Evolutionary conservation across 2,888 invertebrate genomes (phyloP).

Genomic region (Craniophora ligustri): DNA sequence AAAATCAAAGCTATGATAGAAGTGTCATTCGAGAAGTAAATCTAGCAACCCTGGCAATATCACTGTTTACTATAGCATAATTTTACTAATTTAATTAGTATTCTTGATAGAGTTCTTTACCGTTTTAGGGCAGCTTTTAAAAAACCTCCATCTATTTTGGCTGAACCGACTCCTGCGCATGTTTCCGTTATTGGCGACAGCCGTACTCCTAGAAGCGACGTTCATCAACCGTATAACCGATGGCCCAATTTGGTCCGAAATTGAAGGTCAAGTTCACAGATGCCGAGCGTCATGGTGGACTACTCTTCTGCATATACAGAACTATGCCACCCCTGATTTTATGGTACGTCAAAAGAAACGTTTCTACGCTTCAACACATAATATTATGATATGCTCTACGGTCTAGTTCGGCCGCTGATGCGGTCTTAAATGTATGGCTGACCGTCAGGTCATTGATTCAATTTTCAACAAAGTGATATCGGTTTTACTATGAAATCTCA

Average conservation of each 20-base stretch:
- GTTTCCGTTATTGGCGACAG: slow-evolving; percentile 68
- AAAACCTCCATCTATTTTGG: slow-evolving; percentile 71
- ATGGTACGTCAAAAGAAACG: slow-evolving; percentile 60
- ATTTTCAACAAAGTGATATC: too few species aligned
- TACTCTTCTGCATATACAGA: slow-evolving; percentile 70
- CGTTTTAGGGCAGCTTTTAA: slow-evolving; percentile 56
- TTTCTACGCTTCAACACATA: too few species aligned
- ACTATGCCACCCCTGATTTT: slow-evolving; percentile 60
- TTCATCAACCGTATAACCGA: slow-evolving; percentile 62
- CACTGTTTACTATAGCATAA: too few species aligned
- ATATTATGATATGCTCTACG: too few species aligned
- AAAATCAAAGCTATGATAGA: too few species aligned
- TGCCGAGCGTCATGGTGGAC: slow-evolving; percentile 73
- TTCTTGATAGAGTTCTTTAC: background rate
- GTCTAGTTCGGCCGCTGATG: too few species aligned
- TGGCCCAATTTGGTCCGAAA: slow-evolving; percentile 62
- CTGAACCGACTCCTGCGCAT: slow-evolving; percentile 69
- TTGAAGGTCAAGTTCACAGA: slow-evolving; percentile 47
- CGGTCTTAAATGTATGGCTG: too few species aligned
- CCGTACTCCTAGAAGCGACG: slow-evolving; percentile 65
- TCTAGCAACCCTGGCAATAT: too few species aligned
- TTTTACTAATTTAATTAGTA: too few species aligned
- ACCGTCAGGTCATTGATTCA: too few species aligned
- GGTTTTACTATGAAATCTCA: too few species aligned
- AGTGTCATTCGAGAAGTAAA: too few species aligned